These are phyloP conservation scores for Crotalus tigris DNA, from an alignment of 2,113 vertebrate genomes.

Conservation along the genomic window DNA sequence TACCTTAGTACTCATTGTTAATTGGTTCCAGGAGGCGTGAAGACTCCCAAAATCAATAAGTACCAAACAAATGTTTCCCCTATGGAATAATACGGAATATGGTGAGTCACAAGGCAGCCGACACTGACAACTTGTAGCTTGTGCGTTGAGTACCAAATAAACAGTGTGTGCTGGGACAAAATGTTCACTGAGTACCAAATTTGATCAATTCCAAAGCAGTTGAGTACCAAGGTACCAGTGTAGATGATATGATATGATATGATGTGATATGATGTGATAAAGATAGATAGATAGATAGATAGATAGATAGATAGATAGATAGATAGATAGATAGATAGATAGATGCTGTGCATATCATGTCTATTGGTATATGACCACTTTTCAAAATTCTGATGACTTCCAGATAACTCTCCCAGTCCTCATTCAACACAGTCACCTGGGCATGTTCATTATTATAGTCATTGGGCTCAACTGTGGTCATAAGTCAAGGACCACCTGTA, in stretches of 20 bases:
- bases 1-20: not conserved
- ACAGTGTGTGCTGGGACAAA: not conserved
- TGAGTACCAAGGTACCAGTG: not conserved
- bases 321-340: not conserved
- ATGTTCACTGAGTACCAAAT: not conserved
- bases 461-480: not conserved
- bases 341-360: conserved; percentile 24
- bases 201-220: not conserved
- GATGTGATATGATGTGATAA: too few species aligned
- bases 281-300: too few species aligned
- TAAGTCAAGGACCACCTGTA: not conserved
- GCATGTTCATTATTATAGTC: not conserved
- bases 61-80: not conserved
- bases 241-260: too few species aligned
- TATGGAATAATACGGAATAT: not conserved
- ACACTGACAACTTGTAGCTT: not conserved
- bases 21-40: not conserved
- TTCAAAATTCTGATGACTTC: not conserved
- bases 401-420: not conserved
- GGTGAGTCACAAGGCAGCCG: not conserved
- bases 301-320: too few species aligned
- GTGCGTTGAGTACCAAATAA: not conserved
- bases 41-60: not conserved
- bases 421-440: not conserved
- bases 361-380: not conserved